Evolutionary conservation across 35 echinoderm and acorn worm species (phyloP).

Genomic region (Anneissia japonica): DNA sequence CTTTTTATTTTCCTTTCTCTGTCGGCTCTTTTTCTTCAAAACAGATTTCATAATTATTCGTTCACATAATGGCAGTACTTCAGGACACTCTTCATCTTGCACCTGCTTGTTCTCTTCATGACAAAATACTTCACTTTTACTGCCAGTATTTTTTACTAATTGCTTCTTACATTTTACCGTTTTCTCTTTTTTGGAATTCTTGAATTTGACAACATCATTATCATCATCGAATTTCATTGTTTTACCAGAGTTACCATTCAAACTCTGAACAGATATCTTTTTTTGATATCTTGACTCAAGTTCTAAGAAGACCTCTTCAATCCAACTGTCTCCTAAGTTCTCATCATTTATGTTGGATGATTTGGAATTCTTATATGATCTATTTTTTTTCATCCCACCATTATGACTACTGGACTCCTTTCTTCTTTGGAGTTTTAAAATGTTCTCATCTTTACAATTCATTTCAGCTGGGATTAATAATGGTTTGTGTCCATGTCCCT

Average conservation of each 20-base stretch:
- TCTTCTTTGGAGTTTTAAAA: not conserved
- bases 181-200: not conserved
- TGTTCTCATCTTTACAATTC: too few relatives aligned
- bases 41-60: not conserved
- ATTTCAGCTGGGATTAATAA: too few relatives aligned
- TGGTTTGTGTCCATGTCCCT: too few relatives aligned
- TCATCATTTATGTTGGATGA: not conserved
- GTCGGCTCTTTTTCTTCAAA: not conserved
- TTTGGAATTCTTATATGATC: not conserved
- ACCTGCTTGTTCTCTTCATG: not conserved
- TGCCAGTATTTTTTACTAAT: not conserved
- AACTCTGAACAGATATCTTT: too few relatives aligned
- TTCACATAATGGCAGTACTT: not conserved
- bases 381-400: not conserved
- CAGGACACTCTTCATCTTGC: not conserved
- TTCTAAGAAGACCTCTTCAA: not conserved
- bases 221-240: too few relatives aligned
- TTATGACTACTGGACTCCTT: not conserved
- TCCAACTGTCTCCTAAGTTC: not conserved
- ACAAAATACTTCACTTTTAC: not conserved
- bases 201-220: too few relatives aligned
- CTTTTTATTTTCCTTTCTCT: not conserved
- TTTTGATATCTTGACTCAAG: not conserved
- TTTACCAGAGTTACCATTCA: not conserved
- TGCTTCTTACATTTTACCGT: not conserved